Percentiles rank a stretch among this genome's conserved stretches.
Conservation (phyloP, 2,888 invertebrate species). For the Eupithecia pulchellata region DNA sequence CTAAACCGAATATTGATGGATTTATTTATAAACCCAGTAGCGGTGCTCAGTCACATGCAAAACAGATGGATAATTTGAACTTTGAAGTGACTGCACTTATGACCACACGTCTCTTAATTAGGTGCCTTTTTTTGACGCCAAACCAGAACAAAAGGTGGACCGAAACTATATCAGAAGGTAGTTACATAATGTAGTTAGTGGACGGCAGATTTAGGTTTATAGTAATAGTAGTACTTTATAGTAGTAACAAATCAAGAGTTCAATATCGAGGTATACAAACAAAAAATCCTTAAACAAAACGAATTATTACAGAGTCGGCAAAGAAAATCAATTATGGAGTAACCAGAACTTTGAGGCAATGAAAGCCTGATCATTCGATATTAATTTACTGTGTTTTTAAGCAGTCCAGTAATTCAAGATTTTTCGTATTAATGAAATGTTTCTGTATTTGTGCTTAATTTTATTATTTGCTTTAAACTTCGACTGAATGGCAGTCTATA, state of each 20-base stretch:
- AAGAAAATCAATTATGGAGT: constrained; percentile 42
- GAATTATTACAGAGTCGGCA: constrained; percentile 37
- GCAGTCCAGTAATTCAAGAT: constrained; percentile 13
- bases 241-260: constrained; percentile 7
- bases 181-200: not conserved
- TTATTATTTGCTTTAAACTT: not conserved
- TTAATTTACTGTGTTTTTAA: constrained; percentile 23
- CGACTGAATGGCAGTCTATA: not conserved
- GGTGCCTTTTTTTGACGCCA: not conserved
- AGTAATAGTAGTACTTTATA: too few relatives aligned
- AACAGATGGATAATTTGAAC: not conserved
- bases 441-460: not conserved
- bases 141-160: not conserved
- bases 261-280: constrained; percentile 32
- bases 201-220: not conserved
- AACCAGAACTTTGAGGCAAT: constrained; percentile 35
- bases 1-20: not conserved
- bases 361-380: constrained; percentile 31
- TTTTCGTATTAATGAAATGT: not conserved
- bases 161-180: not conserved
- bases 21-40: not conserved
- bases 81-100: not conserved
- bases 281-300: constrained; percentile 32
- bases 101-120: not conserved
- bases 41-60: not conserved